These are phyloP conservation scores for Drosophila malerkotliana DNA, from an alignment of 1,140 invertebrate species.

Conservation along the genomic window DNA sequence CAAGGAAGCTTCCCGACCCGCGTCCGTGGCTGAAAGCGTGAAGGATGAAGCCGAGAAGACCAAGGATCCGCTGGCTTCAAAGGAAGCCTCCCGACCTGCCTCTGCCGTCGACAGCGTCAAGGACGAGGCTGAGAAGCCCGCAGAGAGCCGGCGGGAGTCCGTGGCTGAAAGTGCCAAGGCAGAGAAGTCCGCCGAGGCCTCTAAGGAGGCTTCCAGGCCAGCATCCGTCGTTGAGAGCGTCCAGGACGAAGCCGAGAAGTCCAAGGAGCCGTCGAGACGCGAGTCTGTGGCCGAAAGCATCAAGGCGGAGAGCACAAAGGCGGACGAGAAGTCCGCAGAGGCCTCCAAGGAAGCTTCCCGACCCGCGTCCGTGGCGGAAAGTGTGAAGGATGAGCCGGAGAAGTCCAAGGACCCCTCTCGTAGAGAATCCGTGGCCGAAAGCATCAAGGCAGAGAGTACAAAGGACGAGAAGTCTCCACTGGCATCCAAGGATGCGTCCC, in stretches of 20 bases:
- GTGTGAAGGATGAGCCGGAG: slow-evolving; percentile 30
- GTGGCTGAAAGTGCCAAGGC: slow-evolving; percentile 17
- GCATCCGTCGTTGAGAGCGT: not conserved
- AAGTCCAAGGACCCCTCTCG: slow-evolving; percentile 39
- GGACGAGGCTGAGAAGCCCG: slow-evolving; percentile 26
- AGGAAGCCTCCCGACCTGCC: slow-evolving; percentile 30
- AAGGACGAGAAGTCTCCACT: slow-evolving; percentile 9
- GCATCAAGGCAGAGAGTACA: slow-evolving; percentile 9
- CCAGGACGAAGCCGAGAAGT: slow-evolving; percentile 12
- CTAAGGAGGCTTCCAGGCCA: slow-evolving; percentile 1
- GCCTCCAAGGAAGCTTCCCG: slow-evolving; percentile 38
- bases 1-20: slow-evolving; percentile 28
- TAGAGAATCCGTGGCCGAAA: slow-evolving; percentile 39
- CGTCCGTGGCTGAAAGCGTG: slow-evolving; percentile 30
- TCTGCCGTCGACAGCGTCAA: slow-evolving; percentile 32
- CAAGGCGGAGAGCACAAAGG: slow-evolving; percentile 5
- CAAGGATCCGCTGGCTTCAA: not conserved
- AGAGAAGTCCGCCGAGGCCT: slow-evolving; percentile 5
- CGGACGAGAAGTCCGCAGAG: slow-evolving; percentile 11
- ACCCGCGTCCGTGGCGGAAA: slow-evolving; percentile 34
- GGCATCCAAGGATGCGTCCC: slow-evolving; percentile 16
- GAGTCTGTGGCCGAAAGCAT: slow-evolving; percentile 12
- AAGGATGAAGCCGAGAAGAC: slow-evolving; percentile 32
- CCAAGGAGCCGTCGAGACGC: slow-evolving; percentile 6
- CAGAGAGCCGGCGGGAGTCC: slow-evolving; percentile 29